A percentile compares a stretch with the other conserved stretches of the same genome.
Conservation (phyloP, 2,113 vertebrate genomes). For the Abramis brama region DNA sequence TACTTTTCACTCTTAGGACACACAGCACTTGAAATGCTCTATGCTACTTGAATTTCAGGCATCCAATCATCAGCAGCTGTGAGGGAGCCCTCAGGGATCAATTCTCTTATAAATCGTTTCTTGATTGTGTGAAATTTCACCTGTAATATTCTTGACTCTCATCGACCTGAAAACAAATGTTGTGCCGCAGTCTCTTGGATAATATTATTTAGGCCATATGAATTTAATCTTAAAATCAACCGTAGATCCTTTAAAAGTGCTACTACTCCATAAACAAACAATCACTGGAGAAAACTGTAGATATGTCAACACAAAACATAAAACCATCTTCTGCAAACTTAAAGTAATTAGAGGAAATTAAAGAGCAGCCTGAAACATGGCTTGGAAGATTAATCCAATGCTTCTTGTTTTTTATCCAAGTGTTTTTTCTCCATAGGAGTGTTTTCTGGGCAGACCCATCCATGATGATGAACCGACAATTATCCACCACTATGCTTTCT, state of each 20-base stretch:
- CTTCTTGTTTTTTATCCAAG: background rate
- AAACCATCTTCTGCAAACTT: background rate
- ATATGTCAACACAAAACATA: background rate
- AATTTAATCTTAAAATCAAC: background rate
- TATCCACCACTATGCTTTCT: conserved; percentile 94
- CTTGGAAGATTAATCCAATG: background rate
- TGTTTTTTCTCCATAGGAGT: conserved; percentile 75
- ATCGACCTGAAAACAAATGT: background rate
- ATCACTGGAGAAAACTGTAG: conserved; percentile 9
- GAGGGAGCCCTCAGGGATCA: background rate
- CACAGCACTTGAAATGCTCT: background rate
- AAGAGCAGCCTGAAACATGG: background rate
- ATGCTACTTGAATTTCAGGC: background rate
- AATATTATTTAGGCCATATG: background rate
- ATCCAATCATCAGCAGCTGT: background rate
- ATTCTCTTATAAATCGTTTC: background rate
- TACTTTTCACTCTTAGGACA: background rate
- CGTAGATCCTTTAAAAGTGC: background rate
- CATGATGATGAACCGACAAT: conserved; percentile 88
- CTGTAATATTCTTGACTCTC: background rate
- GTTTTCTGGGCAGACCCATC: conserved; percentile 89
- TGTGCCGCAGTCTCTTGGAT: background rate
- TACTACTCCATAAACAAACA: background rate
- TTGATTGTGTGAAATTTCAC: conserved; percentile 7
- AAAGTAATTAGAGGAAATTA: background rate